Evolutionary conservation across 2,113 vertebrate genomes (phyloP).

Genomic region (Nansenia antarctica): DNA sequence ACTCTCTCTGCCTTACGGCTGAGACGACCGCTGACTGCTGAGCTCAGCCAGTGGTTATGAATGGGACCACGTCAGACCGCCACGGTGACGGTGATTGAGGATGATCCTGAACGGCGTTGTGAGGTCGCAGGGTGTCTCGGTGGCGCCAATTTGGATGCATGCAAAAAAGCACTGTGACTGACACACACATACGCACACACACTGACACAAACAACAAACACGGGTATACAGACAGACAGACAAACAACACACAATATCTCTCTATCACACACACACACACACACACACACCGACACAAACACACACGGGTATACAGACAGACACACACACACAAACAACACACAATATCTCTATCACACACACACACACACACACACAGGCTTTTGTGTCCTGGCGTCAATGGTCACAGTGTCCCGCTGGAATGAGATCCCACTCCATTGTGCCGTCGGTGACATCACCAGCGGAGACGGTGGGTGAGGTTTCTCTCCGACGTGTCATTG

Average conservation of each 20-base stretch:
- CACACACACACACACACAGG: neutral
- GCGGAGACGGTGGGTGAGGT: neutral
- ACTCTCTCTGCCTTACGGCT: neutral
- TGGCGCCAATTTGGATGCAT: neutral
- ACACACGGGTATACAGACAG: too few species aligned
- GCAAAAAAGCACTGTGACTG: neutral
- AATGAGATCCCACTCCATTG: slow-evolving; percentile 2
- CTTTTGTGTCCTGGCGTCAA: neutral
- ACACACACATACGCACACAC: neutral
- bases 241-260: too few species aligned
- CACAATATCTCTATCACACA: too few species aligned
- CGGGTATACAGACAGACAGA: too few species aligned
- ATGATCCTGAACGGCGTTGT: neutral
- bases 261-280: neutral
- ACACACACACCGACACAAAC: neutral
- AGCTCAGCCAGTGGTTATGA: slow-evolving; percentile 1
- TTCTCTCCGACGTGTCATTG: neutral
- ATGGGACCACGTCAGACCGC: neutral
- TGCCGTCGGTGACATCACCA: neutral
- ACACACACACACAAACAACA: too few species aligned
- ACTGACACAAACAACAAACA: neutral
- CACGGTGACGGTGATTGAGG: neutral
- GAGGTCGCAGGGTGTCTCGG: neutral
- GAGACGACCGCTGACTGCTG: too few species aligned
- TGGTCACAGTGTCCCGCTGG: slow-evolving; percentile 4